phyloP scores from a whole-genome alignment of 2,113 vertebrate species.

The Donacobius atricapilla region DNA sequence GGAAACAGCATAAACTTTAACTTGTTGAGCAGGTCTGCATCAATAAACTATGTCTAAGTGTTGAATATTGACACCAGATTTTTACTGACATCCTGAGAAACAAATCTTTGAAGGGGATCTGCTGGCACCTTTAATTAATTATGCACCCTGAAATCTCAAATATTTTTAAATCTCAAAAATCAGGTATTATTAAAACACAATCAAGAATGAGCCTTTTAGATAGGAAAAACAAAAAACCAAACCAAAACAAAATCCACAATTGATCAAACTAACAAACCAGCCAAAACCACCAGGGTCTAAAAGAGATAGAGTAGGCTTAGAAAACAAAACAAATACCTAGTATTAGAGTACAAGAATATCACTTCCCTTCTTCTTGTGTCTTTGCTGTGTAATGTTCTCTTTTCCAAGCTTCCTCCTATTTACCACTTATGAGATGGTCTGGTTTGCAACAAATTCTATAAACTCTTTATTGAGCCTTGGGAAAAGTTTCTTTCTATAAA shows the following conservation, averaged over 20 bases:
- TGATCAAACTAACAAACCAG: background rate
- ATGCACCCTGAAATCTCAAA: background rate
- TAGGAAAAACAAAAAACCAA: background rate
- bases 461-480: background rate
- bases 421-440: background rate
- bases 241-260: background rate
- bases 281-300: rapidly evolving
- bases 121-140: background rate
- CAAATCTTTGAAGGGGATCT: background rate
- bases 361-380: background rate
- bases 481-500: background rate
- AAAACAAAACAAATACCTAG: background rate
- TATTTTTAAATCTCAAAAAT: background rate
- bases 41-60: background rate
- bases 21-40: background rate
- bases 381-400: background rate
- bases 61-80: background rate
- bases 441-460: background rate
- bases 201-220: background rate
- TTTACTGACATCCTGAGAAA: background rate
- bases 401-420: background rate
- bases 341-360: background rate
- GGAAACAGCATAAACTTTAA: background rate
- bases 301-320: background rate
- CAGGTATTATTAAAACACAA: background rate